phyloP scores from a whole-genome alignment of 2,888 invertebrate species.

The Venusia cambrica region DNA sequence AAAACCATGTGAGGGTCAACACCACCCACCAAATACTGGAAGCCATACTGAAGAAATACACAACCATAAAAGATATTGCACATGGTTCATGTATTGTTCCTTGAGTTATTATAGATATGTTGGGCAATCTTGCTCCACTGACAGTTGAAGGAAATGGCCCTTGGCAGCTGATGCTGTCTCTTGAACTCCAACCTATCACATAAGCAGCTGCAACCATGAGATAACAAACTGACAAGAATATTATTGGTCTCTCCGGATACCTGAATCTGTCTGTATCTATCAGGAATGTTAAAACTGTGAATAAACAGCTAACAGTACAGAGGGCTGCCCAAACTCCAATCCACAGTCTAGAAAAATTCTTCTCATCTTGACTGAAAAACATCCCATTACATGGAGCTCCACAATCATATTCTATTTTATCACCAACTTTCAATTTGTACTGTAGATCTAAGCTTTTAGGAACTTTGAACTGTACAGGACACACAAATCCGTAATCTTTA shows the following conservation, averaged over 20 bases:
- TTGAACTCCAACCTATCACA: constrained; percentile 91
- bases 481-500: constrained; percentile 91
- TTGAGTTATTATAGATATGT: constrained; percentile 92
- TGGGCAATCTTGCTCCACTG: constrained; percentile 85
- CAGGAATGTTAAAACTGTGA: constrained; percentile 95
- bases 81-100: constrained; percentile 91
- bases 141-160: constrained; percentile 88
- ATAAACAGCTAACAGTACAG: constrained; percentile 94
- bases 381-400: constrained; percentile 95
- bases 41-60: constrained; percentile 98
- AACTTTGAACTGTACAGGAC: constrained; percentile 92
- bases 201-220: constrained; percentile 96
- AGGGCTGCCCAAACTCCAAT: constrained; percentile 96
- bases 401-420: constrained; percentile 87
- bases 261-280: constrained; percentile 97
- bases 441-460: constrained; percentile 90
- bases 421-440: constrained; percentile 91
- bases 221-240: constrained; percentile 97
- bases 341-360: constrained; percentile 93
- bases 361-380: constrained; percentile 92
- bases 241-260: constrained; percentile 98
- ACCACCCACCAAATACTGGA: constrained; percentile 99
- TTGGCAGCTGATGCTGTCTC: constrained; percentile 91
- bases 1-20: constrained; percentile 96
- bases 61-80: constrained; percentile 97